A percentile compares a stretch with the other conserved stretches of the same genome.
phyloP scores from a whole-genome alignment of 2,113 vertebrate genomes.

The Rhagologus leucostigma region DNA sequence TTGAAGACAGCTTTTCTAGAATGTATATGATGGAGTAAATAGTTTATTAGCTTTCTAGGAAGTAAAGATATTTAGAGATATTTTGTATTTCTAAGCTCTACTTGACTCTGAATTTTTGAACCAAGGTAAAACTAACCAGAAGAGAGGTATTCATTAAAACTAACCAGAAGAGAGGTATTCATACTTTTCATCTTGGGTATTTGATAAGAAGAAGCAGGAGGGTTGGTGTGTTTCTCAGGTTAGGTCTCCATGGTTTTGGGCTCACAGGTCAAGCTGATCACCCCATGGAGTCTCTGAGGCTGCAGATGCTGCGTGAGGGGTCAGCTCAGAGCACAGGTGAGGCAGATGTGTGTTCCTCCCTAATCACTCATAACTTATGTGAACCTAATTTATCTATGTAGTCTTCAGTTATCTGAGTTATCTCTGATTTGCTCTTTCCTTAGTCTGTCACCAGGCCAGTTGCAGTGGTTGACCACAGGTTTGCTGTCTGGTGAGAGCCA shows the following conservation, averaged over 20 bases:
- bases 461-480: neutral
- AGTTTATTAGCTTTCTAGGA: neutral
- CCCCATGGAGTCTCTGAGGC: neutral
- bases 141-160: neutral
- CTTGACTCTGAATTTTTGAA: neutral
- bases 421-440: neutral
- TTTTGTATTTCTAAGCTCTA: neutral
- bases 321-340: neutral
- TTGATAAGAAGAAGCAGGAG: neutral
- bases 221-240: neutral
- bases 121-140: neutral
- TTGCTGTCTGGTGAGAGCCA: neutral
- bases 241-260: neutral
- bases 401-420: neutral
- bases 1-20: neutral
- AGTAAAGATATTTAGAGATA: neutral
- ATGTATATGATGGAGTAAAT: neutral
- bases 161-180: neutral
- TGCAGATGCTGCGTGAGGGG: neutral
- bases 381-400: neutral
- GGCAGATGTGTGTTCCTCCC: neutral
- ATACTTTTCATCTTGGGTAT: neutral
- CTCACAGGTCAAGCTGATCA: neutral
- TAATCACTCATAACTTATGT: neutral
- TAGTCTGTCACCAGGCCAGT: neutral